Base-by-base conservation (phyloP, 1,140 invertebrate genomes). In the Drosophila watanabei region DNA sequence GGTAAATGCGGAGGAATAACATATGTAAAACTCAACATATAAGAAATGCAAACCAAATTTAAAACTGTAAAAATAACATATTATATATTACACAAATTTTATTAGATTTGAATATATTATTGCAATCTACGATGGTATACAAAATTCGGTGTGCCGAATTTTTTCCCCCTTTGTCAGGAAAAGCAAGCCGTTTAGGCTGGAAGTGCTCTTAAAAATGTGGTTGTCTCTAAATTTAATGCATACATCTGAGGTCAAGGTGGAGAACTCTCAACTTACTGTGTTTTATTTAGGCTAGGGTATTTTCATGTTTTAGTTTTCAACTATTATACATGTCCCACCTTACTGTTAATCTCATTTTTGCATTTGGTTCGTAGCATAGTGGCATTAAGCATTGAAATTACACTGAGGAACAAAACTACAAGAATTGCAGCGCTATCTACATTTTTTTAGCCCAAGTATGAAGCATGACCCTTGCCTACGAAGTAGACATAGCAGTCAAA, bases 381-480 rank as follows among this genome's bases (percentile, higher is more conserved):
- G 32, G 14, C 11, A 35, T 35, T 35, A 35, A 20, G 9, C 13
- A 56, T 37, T 37, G 10, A 62, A 83, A 84, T 84, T 80, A 83
- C 82, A 77, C 82, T 77, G 76, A 84, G 81, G 80, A 84, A 84
- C 64, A 71, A 54, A 51, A 73, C 28, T 77, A 62, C 60, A 65
- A 69, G 37, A 24, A 7, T 33, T 54, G 59, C 20, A 37, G 30
- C 30, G 32, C 39, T 37, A 39, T 16, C 18, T 37, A 32, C 37
- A 63, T 6, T 16, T 24, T 16, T 24, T 11, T 1, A 39, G 20
- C 39, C 35, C 33, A 24, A 16, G 33, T 39, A 57, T 18, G n/a
- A n/a, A 57, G 54, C 54, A 57, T 57, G 35, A 57, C 8, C 9
- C 8, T 16, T 16, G 20, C 20, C 54, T 37, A 3, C 9, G 5